Percentiles rank a stretch among this genome's conserved stretches.
phyloP scores from a whole-genome alignment of 2,113 vertebrate genomes.

The Gambusia holbrooki region DNA sequence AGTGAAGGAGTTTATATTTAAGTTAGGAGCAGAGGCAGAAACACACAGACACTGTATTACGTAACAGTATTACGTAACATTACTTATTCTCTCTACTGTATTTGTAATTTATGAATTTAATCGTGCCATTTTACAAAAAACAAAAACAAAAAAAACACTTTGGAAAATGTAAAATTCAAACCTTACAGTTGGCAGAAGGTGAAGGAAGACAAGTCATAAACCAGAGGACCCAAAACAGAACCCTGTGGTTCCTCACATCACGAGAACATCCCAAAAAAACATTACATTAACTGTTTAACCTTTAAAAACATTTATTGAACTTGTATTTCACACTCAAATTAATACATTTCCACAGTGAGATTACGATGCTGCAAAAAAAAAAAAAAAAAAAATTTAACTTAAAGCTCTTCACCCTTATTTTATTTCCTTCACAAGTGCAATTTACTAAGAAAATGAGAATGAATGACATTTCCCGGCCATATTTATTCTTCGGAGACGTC shows the following conservation, averaged over 20 bases:
- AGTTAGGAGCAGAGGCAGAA: constrained; percentile 13
- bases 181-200: neutral
- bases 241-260: neutral
- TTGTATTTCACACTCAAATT: too few species aligned
- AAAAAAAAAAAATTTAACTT: too few species aligned
- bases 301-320: neutral
- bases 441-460: too few species aligned
- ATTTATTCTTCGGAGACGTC: too few species aligned
- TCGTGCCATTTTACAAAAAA: constrained; percentile 11
- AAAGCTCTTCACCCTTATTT: too few species aligned
- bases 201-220: neutral
- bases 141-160: neutral
- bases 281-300: neutral
- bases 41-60: constrained; percentile 22
- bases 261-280: neutral
- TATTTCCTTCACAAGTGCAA: too few species aligned
- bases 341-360: too few species aligned
- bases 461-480: too few species aligned
- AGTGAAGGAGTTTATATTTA: constrained; percentile 28
- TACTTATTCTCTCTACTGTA: constrained; percentile 21
- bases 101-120: constrained; percentile 22
- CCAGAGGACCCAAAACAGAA: neutral
- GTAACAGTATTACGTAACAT: constrained; percentile 44
- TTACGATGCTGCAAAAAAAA: too few species aligned
- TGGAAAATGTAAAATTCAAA: neutral